Evolutionary conservation across 1,140 invertebrate species (phyloP), one percentile per base, ranked within the genome.

Genomic region (Hestina assimilis): DNA sequence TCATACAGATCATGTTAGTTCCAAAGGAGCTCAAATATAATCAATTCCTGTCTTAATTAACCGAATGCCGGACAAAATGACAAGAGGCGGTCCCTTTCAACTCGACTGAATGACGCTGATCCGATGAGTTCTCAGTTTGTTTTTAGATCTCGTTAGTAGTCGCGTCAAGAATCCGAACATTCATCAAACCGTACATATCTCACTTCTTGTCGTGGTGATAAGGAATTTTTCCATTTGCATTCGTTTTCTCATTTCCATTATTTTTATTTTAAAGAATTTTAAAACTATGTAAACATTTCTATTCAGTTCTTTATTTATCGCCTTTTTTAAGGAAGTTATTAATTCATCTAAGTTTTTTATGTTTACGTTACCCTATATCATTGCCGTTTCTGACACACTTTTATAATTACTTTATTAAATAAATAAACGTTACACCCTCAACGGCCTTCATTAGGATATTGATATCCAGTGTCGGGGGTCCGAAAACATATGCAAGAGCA

Each of bases 141-240:
- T 84, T 84, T 80, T 80, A 80, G 76, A 81, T 70, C 68, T 76
- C 74, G 70, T 80, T 79, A 76, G n/a, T n/a, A n/a, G 70, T 61
- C 64, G 60, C 45, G 60, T 56, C 43, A 66, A 66, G 80, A 79
- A 79, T 83, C 52, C 67, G 66, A 72, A 63, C 83, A 78, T 83
- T 75, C 75, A 74, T 84, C 76, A 79, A 61, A 19, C 23, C 55
- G 42, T 59, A 70, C 73, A 82, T 80, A 80, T 77, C 75, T 81
- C 62, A 74, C 69, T 65, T 69, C 61, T 60, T 63, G 66, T 57
- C 65, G n/a, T n/a, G 65, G 70, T 70, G 69, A 75, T 79, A 74
- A 74, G 74, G 78, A 66, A 82, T 80, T 79, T 80, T 63, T 72
- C 60, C 72, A 79, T 83, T 76, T 79, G 69, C 68, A 71, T 74